Base-by-base conservation (phyloP, 2,888 invertebrate genomes). In the Paralinhomoeus sp. region DNA sequence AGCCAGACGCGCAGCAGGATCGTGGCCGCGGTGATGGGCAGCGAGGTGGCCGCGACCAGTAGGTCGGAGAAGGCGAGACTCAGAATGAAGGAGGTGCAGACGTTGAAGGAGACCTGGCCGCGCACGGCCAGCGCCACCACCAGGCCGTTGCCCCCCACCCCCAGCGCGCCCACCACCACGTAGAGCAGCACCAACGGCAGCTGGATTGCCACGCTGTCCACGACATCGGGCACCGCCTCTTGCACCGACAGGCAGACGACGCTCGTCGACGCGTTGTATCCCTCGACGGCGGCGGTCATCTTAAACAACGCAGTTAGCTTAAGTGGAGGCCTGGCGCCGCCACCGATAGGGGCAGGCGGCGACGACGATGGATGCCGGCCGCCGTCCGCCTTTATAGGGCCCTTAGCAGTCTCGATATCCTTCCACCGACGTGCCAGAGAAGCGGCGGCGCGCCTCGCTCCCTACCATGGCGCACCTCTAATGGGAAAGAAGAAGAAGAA, bases 1-100 rank as follows among this genome's bases (percentile, higher is more conserved):
- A 57, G 49, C 59, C 59, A 59, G 40, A 51, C 53, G 17, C 59
- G 48, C 1, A 54, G 48, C 44, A 60, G 58, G 15, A 54, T 57
- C 2, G 52, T 49, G 20, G 58, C 49, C 2, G 58, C 59, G 1
- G 59, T 60, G 40, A 58, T 50, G 2, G 59, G 59, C 39, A 59
- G 49, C 13, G 53, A 52, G 22, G 55, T 57, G 35, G 60, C 44
- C 31, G 52, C 51, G 46, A 55, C 53, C 7, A 51, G 18, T 9
- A 54, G 42, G 44, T 55, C 54, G 27, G 45, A 49, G 21, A 43
- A 36, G 18, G 54, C 51, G 41, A 54, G 44, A 27, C 40, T 45
- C 21, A 46, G 42, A 24, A 55, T 51, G 46, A 54, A 54, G 15
- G 53, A 53, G n/a, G 53, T 48, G 13, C 54, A 49, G 15, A 53